These are phyloP conservation scores for Orussus abietinus DNA, from an alignment of 1,140 invertebrate species.

Conservation along the genomic window DNA sequence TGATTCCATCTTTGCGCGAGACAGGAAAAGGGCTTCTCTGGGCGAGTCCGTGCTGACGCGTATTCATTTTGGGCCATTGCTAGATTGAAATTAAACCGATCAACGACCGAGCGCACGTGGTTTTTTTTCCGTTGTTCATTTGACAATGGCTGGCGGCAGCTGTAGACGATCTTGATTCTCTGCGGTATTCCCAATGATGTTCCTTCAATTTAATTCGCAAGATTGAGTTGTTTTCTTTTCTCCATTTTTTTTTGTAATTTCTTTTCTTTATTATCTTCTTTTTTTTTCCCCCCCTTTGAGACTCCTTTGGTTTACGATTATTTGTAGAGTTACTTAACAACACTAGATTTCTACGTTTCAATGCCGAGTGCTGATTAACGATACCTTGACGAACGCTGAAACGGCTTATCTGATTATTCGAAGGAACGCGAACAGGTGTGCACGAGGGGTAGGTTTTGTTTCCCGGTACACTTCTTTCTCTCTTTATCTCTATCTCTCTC, in stretches of 20 bases:
- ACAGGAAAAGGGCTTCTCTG: slow-evolving; percentile 3
- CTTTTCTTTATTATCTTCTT: slow-evolving; percentile 31
- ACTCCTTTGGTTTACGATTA: slow-evolving; percentile 3
- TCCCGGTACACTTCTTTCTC: slow-evolving; percentile 28
- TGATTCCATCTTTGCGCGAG: not conserved
- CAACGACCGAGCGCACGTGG: too few species aligned
- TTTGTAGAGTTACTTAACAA: slow-evolving; percentile 41
- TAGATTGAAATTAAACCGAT: too few species aligned
- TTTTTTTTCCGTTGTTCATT: slow-evolving; percentile 6
- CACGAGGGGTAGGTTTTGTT: slow-evolving; percentile 32
- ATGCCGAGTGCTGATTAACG: slow-evolving; percentile 43
- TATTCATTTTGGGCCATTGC: slow-evolving; percentile 24
- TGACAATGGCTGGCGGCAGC: slow-evolving; percentile 35
- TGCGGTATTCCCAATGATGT: slow-evolving; percentile 43
- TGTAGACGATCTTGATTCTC: slow-evolving; percentile 31
- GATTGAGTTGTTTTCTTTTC: slow-evolving; percentile 37
- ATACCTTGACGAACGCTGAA: slow-evolving; percentile 31
- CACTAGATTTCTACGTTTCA: slow-evolving; percentile 44
- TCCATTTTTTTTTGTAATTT: slow-evolving; percentile 25
- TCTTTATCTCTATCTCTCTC: slow-evolving; percentile 33
- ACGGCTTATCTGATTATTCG: slow-evolving; percentile 33
- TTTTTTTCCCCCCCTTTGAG: too few species aligned
- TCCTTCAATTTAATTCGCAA: slow-evolving; percentile 39
- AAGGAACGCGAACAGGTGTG: slow-evolving; percentile 27
- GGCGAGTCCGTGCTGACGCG: not conserved